Base-by-base conservation (phyloP, 2,888 invertebrate genomes). In the Diadegma fenestrale region DNA sequence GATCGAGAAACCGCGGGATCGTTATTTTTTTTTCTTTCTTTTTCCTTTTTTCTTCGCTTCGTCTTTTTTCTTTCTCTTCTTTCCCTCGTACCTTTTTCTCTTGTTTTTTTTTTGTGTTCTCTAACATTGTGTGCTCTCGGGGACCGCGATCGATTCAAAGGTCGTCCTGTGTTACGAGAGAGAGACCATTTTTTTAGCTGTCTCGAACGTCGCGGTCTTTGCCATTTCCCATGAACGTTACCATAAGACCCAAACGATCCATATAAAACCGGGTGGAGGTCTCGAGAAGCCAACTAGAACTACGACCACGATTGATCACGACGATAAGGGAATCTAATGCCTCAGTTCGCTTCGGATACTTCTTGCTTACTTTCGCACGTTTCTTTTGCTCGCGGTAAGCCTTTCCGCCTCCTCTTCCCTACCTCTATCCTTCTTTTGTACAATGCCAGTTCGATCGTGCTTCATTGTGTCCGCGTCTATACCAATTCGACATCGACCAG, bases 191-290 rank as follows among this genome's bases (percentile, higher is more conserved):
- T 71, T 85, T 71, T 82, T 30, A 68, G 81, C 80, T 81, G 77
- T 73, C 58, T 72, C 22, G 90, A 85, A 86, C 87, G 89, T 88
- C 88, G 90, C 88, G 90, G 89, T 91, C 90, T 91, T 89, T 91
- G 91, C 91, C 90, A 90, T 91, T 92, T 92, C 91, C 91, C 91
- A 92, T 91, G 90, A 87, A 88, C 73, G 80, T 66, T 73, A 48
- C 69, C 30, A 41, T 14, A 48, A 58, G 61, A 58, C 79, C 48
- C 75, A 43, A 75, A 64, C 81, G 82, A 89, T 88, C 89, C 87
- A 90, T 90, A 91, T 89, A 89, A 80, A 80, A 85, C 89, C 82
- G 89, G 86, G 77, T 87, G 88, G 89, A 90, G 90, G 89, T 86
- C 80, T 82, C 80, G 82, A 58, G 68, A 82, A 86, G 48, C 82